Evolutionary conservation across 2,888 invertebrate species (phyloP).

Genomic region (Amphipoea lucens): DNA sequence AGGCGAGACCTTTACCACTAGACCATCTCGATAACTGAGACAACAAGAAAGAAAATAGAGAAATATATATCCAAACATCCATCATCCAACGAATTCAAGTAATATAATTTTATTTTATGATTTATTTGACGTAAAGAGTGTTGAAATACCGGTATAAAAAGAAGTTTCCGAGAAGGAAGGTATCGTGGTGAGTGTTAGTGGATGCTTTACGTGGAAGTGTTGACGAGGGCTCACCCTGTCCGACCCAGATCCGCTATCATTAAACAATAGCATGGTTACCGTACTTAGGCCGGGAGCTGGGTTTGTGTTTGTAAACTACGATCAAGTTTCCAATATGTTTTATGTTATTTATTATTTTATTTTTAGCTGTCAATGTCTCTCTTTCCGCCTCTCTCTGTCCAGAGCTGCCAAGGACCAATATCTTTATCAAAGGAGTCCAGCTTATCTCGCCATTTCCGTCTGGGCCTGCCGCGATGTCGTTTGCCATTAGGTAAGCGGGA

Average conservation of each 20-base stretch:
- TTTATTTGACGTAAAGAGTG: neutral
- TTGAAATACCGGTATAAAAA: neutral
- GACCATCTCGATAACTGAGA: neutral
- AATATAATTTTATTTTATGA: neutral
- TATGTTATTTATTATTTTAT: too few relatives aligned
- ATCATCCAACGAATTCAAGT: neutral
- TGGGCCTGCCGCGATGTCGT: too few relatives aligned
- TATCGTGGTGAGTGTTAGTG: conserved; percentile 26
- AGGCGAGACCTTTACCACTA: neutral
- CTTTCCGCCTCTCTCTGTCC: too few relatives aligned
- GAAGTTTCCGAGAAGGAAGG: conserved; percentile 11
- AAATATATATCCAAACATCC: neutral
- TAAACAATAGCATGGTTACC: conserved; percentile 48
- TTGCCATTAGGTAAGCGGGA: too few relatives aligned
- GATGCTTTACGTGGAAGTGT: conserved; percentile 41
- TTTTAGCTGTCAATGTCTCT: too few relatives aligned
- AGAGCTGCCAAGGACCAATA: too few relatives aligned
- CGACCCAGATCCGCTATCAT: conserved; percentile 37
- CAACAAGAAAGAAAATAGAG: neutral
- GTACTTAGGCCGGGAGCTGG: conserved; percentile 28
- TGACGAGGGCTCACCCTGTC: conserved; percentile 30
- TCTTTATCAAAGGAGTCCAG: too few relatives aligned
- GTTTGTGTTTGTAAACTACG: neutral
- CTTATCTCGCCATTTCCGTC: too few relatives aligned
- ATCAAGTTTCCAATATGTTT: neutral